Evolutionary conservation across 2,113 vertebrate genomes (phyloP).

Genomic region (Jacana jacana): DNA sequence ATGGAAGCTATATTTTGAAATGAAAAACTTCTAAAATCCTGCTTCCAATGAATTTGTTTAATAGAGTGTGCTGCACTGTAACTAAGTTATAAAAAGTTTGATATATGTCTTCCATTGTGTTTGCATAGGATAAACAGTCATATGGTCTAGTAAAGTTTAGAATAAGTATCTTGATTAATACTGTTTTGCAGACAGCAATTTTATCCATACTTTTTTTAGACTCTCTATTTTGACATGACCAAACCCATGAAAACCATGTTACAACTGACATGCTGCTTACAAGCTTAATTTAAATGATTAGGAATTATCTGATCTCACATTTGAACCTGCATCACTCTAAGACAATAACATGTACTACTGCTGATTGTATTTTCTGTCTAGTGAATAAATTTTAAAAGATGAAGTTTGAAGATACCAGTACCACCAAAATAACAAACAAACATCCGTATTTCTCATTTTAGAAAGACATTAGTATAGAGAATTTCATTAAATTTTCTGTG

Average conservation of each 20-base stretch:
- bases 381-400: not conserved
- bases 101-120: not conserved
- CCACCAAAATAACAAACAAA: not conserved
- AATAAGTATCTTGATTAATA: not conserved
- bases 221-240: not conserved
- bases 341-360: not conserved
- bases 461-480: not conserved
- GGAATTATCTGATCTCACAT: not conserved
- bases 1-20: not conserved
- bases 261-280: not conserved
- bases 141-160: not conserved
- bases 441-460: not conserved
- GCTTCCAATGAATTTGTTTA: not conserved
- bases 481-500: not conserved
- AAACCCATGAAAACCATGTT: not conserved
- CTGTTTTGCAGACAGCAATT: not conserved
- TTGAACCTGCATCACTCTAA: not conserved
- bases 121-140: not conserved
- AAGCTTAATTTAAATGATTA: not conserved
- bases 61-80: not conserved
- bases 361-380: not conserved
- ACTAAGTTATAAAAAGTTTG: not conserved
- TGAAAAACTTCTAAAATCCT: not conserved
- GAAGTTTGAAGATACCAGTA: not conserved
- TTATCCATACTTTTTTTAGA: not conserved